These are phyloP conservation scores for Electrophaes corylata DNA, from an alignment of 2,888 invertebrate genomes.

Conservation along the genomic window DNA sequence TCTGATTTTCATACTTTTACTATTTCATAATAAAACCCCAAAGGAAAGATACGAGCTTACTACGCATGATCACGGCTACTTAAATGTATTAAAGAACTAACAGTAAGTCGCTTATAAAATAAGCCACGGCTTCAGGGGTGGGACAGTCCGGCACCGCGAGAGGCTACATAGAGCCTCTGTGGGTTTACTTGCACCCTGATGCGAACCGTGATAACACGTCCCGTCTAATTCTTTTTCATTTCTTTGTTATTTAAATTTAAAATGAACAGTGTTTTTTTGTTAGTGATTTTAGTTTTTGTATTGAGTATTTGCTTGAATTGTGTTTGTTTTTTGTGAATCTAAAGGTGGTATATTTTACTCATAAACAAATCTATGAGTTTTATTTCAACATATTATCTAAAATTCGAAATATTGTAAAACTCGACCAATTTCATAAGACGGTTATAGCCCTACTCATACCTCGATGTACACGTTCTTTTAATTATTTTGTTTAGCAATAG, in stretches of 20 bases:
- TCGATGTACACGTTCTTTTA: no score
- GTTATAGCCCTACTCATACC: no score
- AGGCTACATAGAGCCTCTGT: slow-evolving; percentile 46
- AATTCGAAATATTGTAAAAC: no score
- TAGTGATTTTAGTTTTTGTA: slow-evolving; percentile 16
- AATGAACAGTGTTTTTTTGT: not conserved
- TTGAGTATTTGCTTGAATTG: slow-evolving; percentile 9
- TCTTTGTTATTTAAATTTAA: not conserved
- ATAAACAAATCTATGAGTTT: not conserved
- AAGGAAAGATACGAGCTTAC: not conserved
- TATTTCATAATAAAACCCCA: not conserved
- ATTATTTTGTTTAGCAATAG: no score
- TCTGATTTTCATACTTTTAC: no score
- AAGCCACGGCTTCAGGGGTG: slow-evolving; percentile 23
- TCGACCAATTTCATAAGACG: no score
- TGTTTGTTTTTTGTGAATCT: slow-evolving; percentile 2
- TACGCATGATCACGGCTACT: slow-evolving; percentile 20
- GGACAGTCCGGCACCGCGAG: slow-evolving; percentile 12
- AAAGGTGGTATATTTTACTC: slow-evolving; percentile 2
- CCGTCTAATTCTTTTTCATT: slow-evolving; percentile 9
- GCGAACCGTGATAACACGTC: slow-evolving; percentile 59
- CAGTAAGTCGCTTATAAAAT: slow-evolving; percentile 28
- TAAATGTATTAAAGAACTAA: not conserved
- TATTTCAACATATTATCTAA: no score
- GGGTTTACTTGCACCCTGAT: slow-evolving; percentile 65